Percentiles rank a stretch among this genome's conserved stretches.
Evolutionary conservation across 2,797 vertebrate species (phyloP).

Genomic region (Hyperoplus lanceolatus): DNA sequence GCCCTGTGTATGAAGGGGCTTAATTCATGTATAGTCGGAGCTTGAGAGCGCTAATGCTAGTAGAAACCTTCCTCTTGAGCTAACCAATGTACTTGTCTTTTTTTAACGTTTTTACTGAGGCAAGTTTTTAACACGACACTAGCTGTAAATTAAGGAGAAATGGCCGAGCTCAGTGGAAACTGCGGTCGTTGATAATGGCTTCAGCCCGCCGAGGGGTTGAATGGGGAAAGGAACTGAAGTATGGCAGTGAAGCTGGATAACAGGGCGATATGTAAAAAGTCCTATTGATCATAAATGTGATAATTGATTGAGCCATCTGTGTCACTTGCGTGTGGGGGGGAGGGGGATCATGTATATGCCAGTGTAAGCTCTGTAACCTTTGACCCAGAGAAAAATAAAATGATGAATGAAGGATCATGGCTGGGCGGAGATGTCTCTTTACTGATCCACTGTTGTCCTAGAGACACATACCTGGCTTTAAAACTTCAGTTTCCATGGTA

Average conservation of each 20-base stretch:
- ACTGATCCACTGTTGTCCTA: conserved; percentile 62
- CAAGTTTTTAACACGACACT: conserved; percentile 66
- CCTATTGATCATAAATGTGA: conserved; percentile 58
- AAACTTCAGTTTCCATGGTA: conserved; percentile 81
- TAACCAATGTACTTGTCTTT: conserved; percentile 72
- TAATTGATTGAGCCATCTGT: conserved; percentile 43
- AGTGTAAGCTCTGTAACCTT: conserved; percentile 74
- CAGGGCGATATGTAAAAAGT: conserved; percentile 49
- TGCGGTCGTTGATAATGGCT: background rate
- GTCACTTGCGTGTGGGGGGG: conserved; percentile 43
- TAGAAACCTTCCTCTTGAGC: conserved; percentile 73
- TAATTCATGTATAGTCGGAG: conserved; percentile 68
- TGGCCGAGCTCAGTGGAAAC: background rate
- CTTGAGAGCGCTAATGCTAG: conserved; percentile 66
- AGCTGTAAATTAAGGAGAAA: conserved; percentile 47
- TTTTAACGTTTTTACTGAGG: conserved; percentile 81
- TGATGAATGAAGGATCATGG: conserved; percentile 68
- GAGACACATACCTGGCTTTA: conserved; percentile 73
- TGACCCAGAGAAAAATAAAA: conserved; percentile 79
- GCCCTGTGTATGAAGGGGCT: conserved; percentile 56
- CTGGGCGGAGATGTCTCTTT: conserved; percentile 55
- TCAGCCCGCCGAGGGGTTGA: conserved; percentile 19
- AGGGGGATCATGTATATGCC: conserved; percentile 53
- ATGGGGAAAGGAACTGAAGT: conserved; percentile 19
- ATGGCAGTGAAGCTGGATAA: conserved; percentile 43